Evolutionary conservation across 35 echinoderm and acorn worm species (phyloP).

Genomic region (Patiria miniata): DNA sequence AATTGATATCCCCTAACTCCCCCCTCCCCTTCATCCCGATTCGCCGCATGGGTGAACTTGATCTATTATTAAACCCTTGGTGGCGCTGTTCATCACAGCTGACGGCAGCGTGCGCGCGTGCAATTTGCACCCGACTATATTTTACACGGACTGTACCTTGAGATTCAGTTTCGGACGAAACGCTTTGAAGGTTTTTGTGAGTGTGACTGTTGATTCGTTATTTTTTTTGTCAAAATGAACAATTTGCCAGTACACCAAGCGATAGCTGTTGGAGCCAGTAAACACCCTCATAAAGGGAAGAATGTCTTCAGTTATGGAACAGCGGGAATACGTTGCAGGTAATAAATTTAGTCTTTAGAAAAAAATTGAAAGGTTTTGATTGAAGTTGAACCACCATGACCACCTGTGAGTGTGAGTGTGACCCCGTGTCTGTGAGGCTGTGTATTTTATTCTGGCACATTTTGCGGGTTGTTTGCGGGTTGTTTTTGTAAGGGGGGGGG

Average conservation of each 20-base stretch:
- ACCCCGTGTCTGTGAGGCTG: neutral
- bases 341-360: neutral
- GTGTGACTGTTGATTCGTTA: too few relatives aligned
- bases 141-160: too few relatives aligned
- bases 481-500: too few relatives aligned
- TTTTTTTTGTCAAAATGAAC: neutral
- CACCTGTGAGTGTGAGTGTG: neutral
- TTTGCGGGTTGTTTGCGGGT: neutral
- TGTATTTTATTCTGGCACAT: neutral
- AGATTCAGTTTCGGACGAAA: too few relatives aligned
- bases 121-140: too few relatives aligned
- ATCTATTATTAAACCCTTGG: too few relatives aligned
- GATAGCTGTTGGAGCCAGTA: constrained; percentile 1
- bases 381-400: neutral
- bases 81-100: too few relatives aligned
- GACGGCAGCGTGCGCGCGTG: too few relatives aligned
- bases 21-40: too few relatives aligned
- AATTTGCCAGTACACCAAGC: neutral
- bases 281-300: neutral
- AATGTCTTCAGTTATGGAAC: constrained; percentile 10
- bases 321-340: constrained; percentile 15
- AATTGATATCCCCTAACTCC: too few relatives aligned
- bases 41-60: too few relatives aligned
- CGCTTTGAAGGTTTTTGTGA: too few relatives aligned
- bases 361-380: neutral